Evolutionary conservation across 2,797 vertebrate species (phyloP).

Genomic region (Enteromius viviparus): DNA sequence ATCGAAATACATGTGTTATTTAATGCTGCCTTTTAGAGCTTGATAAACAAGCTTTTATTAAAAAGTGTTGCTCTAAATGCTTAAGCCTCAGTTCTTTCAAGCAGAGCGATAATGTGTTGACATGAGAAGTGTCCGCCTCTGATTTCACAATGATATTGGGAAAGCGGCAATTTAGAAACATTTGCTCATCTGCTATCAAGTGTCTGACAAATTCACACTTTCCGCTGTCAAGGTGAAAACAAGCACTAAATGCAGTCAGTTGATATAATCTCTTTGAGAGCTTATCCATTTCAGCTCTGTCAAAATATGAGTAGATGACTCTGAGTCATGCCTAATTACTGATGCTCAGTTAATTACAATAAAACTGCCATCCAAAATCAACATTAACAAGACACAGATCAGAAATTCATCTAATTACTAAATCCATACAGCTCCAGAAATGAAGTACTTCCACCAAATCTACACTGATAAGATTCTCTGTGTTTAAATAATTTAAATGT

Average conservation of each 20-base stretch:
- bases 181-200: conserved; percentile 26
- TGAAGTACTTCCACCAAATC: not conserved
- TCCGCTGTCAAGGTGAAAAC: conserved; percentile 34
- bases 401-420: conserved; percentile 8
- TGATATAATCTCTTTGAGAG: conserved; percentile 26
- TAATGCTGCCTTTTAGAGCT: conserved; percentile 17
- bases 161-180: conserved; percentile 30
- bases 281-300: conserved; percentile 16
- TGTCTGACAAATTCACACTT: conserved; percentile 40
- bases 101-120: conserved; percentile 24
- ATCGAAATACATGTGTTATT: conserved; percentile 17
- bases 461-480: not conserved
- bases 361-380: conserved; percentile 29
- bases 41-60: conserved; percentile 32
- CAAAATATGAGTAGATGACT: conserved; percentile 12
- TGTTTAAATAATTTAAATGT: not conserved
- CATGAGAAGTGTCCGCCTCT: conserved; percentile 37
- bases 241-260: conserved; percentile 35
- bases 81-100: conserved; percentile 30
- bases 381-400: conserved; percentile 9
- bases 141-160: conserved; percentile 44
- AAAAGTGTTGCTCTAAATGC: conserved; percentile 6
- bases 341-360: conserved; percentile 19
- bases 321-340: conserved; percentile 6
- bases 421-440: not conserved